Evolutionary conservation across 2,113 vertebrate species (phyloP).

Genomic region (Fulmarus glacialis): DNA sequence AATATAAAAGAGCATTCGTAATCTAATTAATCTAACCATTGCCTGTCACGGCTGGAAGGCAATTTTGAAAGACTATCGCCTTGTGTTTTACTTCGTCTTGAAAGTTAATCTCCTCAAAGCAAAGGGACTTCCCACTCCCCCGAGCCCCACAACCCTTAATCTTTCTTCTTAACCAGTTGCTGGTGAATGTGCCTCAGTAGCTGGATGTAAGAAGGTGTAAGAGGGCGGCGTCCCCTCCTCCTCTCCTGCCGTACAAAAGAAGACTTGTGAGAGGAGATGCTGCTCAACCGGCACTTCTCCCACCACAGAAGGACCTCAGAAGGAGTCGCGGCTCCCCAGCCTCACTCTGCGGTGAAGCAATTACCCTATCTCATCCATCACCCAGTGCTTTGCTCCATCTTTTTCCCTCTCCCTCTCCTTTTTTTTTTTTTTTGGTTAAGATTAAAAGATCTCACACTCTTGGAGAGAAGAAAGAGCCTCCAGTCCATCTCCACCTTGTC

Average conservation of each 20-base stretch:
- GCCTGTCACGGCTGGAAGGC: constrained; percentile 67
- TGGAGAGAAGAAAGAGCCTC: constrained; percentile 41
- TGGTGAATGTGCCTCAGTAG: background rate
- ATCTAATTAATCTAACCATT: constrained; percentile 65
- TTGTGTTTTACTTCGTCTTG: constrained; percentile 47
- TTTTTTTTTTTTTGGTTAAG: background rate
- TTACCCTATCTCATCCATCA: background rate
- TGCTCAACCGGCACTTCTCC: background rate
- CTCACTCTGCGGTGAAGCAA: background rate
- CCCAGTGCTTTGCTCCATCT: background rate
- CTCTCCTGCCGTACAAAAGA: background rate
- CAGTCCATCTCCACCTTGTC: constrained; percentile 53
- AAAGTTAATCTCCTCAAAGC: constrained; percentile 72
- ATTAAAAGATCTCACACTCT: constrained; percentile 33
- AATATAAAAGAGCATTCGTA: constrained; percentile 67
- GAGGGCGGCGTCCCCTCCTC: background rate
- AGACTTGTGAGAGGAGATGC: background rate
- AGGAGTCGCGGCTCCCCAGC: background rate
- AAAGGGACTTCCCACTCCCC: constrained; percentile 51
- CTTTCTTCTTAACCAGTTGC: constrained; percentile 8
- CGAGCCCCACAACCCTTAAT: background rate
- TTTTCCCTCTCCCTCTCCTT: fast-evolving
- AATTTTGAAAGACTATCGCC: constrained; percentile 68
- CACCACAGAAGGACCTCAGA: background rate
- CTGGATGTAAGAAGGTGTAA: background rate